A percentile compares a stretch with the other conserved stretches of the same genome.
Conservation (phyloP, 2,113 vertebrate species). For the Pterophyllum scalare region DNA sequence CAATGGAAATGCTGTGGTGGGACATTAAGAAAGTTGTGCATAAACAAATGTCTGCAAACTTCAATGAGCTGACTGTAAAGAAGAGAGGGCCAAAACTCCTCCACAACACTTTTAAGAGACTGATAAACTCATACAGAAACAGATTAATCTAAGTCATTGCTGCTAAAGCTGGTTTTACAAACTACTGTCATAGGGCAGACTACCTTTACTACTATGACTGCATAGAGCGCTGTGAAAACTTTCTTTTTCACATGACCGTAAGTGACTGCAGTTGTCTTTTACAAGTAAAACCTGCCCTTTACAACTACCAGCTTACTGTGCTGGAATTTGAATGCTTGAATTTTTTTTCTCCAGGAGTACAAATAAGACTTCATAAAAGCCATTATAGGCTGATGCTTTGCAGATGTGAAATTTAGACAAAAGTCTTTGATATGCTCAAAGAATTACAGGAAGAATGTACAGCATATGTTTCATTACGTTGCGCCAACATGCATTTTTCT, state of each 20-base stretch:
- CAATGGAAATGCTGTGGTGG: background rate
- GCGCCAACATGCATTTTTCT: background rate
- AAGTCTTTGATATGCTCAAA: slow-evolving; percentile 24
- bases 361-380: slow-evolving; percentile 51
- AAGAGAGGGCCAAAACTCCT: background rate
- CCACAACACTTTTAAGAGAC: background rate
- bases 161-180: background rate
- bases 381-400: slow-evolving; percentile 46
- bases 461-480: slow-evolving; percentile 6
- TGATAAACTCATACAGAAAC: background rate
- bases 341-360: slow-evolving; percentile 22
- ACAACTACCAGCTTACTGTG: slow-evolving; percentile 20
- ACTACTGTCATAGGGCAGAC: background rate
- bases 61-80: background rate
- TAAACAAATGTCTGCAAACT: background rate
- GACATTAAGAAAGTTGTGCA: background rate
- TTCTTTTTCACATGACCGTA: background rate
- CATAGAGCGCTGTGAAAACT: background rate
- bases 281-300: background rate
- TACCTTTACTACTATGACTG: background rate
- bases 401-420: slow-evolving; percentile 52
- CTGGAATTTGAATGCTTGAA: slow-evolving; percentile 10
- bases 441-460: slow-evolving; percentile 7
- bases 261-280: background rate
- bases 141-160: background rate